Base-by-base conservation (phyloP, 2,888 invertebrate species). In the Heteromurus nitidus region DNA sequence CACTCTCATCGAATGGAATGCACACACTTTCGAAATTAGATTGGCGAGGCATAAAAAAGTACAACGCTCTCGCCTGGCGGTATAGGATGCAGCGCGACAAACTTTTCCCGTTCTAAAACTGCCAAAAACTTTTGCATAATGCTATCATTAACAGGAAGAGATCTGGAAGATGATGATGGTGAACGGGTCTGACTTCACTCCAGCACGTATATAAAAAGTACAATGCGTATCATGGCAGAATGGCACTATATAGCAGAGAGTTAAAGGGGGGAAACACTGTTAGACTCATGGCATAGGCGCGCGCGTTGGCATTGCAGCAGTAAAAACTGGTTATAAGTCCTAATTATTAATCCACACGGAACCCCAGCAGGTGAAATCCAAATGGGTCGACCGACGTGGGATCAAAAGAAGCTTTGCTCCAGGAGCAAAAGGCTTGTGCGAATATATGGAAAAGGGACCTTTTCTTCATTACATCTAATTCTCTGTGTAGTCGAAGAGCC, bases 281-380 rank as follows among this genome's bases (percentile, higher is more conserved):
- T n/a, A n/a, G n/a, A n/a, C n/a, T 36, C 7, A 13, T 36, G 36
- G 13, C 13, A 13, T 36, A 2, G 11, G 55, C 20, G 68, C n/a
- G 20, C 1, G 18, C 13, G 18, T 11, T 44, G 44, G 36, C 55
- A 42, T 42, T 36, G 13, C 50, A 28, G 36, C 65, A 55, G 65
- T 55, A 42, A 60, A 60, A 47, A 30, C 60, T 16, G 60, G n/a
- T 60, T 36, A 36, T 36, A 62, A 62, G 79, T 82, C 79, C 79
- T 82, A 82, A 84, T 84, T 84, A 82, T 84, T 82, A 84, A 82
- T 77, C 82, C 72, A 75, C 82, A 84, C 72, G 82, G 75, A 69
- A 77, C 69, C 74, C 73, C 74, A 80, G 69, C 68, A 70, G 80
- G 83, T 60, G 70, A 80, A 74, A 80, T 73, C 58, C 80, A 74